These are phyloP conservation scores for Syrmaticus mikado DNA, from an alignment of 2,113 vertebrate species.

Conservation along the genomic window DNA sequence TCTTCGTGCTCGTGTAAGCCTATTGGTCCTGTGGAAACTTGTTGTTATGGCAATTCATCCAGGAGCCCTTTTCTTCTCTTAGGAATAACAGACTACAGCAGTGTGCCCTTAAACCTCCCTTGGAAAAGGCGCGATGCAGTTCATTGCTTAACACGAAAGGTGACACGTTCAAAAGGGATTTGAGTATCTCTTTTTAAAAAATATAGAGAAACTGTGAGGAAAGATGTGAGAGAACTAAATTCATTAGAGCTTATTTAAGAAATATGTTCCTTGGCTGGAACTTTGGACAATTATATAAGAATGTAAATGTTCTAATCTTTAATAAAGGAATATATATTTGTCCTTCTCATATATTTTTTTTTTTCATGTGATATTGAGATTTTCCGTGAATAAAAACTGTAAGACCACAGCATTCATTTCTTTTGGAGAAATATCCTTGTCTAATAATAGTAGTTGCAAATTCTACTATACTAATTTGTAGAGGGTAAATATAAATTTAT, in stretches of 20 bases:
- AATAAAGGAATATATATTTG: neutral
- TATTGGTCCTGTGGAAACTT: neutral
- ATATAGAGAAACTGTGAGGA: neutral
- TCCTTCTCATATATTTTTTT: neutral
- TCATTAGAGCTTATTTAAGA: neutral
- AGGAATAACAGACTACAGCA: neutral
- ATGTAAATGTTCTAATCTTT: neutral
- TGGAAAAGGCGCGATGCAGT: neutral
- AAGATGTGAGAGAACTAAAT: neutral
- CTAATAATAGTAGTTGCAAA: neutral
- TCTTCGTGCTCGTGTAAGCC: neutral
- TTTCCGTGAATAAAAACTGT: neutral
- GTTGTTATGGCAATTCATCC: rapidly evolving
- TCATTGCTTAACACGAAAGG: neutral
- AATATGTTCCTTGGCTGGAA: neutral
- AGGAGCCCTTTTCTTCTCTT: neutral
- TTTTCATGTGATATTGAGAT: neutral
- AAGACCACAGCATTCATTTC: neutral
- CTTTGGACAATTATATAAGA: neutral
- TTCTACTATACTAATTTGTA: neutral
- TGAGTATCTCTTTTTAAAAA: neutral
- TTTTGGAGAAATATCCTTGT: neutral
- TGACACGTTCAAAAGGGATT: neutral
- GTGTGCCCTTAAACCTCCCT: neutral
- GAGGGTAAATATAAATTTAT: neutral